Conservation (phyloP, 2,888 invertebrate species). For the Megaustenia siamemsis region DNA sequence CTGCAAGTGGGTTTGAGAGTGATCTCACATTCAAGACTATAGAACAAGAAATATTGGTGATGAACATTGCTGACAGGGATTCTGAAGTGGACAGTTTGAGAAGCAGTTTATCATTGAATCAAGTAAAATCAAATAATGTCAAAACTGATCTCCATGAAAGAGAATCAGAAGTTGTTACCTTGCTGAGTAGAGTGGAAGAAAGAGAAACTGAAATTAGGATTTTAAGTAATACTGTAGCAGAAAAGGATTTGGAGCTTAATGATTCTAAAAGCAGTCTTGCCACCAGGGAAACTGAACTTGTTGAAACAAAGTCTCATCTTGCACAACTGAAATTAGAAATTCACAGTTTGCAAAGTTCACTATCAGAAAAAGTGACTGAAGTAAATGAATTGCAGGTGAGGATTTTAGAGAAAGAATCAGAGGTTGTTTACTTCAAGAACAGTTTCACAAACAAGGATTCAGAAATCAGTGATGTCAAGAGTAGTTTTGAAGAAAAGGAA, state of each 20-base stretch:
- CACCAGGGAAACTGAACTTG: neutral
- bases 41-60: slow-evolving; percentile 16
- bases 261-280: neutral
- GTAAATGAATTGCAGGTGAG: neutral
- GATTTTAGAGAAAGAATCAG: neutral
- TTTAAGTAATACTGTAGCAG: neutral
- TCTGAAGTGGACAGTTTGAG: slow-evolving; percentile 56
- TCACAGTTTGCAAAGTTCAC: neutral
- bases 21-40: neutral
- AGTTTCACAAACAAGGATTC: neutral
- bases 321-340: neutral
- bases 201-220: neutral
- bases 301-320: neutral
- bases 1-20: too few relatives aligned
- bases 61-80: slow-evolving; percentile 25
- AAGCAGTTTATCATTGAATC: neutral
- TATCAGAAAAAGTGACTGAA: neutral
- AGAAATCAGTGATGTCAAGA: slow-evolving; percentile 2
- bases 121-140: neutral
- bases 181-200: neutral
- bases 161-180: slow-evolving; percentile 13
- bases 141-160: neutral
- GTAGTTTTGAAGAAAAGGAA: slow-evolving; percentile 32
- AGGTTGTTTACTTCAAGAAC: neutral
- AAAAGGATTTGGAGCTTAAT: neutral